phyloP scores from a whole-genome alignment of 2,888 invertebrate genomes.

The Drosophila infuscata region DNA sequence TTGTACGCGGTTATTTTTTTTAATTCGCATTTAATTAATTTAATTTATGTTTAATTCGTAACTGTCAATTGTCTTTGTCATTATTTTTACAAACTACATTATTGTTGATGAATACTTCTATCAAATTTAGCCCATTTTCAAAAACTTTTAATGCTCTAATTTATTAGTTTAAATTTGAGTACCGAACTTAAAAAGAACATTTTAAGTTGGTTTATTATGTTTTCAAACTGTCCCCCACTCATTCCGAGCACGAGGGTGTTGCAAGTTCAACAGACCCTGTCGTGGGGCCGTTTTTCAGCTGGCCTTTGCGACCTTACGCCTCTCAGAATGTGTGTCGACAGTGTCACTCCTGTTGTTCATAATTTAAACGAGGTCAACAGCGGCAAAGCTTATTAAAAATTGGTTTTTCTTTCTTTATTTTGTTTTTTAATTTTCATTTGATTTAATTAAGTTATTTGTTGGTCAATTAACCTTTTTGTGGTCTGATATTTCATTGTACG shows the following conservation, averaged over 20 bases:
- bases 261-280: slow-evolving; percentile 19
- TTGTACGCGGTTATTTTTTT: not conserved
- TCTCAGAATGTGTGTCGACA: slow-evolving; percentile 20
- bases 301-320: slow-evolving; percentile 39
- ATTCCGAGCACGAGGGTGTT: not conserved
- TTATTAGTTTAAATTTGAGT: slow-evolving; percentile 8
- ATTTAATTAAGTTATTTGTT: slow-evolving; percentile 80
- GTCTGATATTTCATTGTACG: slow-evolving; percentile 68
- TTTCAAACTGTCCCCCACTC: not conserved
- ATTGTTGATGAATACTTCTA: not conserved
- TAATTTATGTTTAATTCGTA: not conserved
- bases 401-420: slow-evolving; percentile 38
- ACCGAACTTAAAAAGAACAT: slow-evolving; percentile 10
- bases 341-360: slow-evolving; percentile 54
- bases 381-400: slow-evolving; percentile 74
- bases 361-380: slow-evolving; percentile 71
- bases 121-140: not conserved
- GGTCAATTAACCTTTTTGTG: slow-evolving; percentile 77
- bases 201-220: slow-evolving; percentile 11
- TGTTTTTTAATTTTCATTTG: slow-evolving; percentile 76
- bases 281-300: slow-evolving; percentile 26
- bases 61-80: not conserved
- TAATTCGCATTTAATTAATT: not conserved
- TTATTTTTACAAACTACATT: not conserved
- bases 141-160: not conserved